Evolutionary conservation across 1,140 invertebrate species (phyloP), one percentile per base, ranked within the genome.

Genomic region (Zaprionus ghesquierei): DNA sequence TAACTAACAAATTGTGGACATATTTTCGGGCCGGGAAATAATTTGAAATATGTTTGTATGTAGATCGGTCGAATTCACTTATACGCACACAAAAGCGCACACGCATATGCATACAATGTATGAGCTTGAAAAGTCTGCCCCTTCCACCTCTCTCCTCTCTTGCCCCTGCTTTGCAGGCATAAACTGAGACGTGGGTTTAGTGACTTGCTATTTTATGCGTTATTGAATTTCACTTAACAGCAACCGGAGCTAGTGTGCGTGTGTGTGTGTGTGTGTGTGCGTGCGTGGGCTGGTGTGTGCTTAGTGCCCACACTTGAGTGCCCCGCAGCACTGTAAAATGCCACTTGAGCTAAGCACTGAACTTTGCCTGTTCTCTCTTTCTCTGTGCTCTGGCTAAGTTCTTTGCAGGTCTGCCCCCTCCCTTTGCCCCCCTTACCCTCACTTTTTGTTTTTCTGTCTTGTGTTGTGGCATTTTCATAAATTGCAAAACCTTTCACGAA

Each of bases 201-300:
- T 69, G 84, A 66, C 74, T 66, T 79, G 63, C 73, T 69, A 79
- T 89, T 82, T 87, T 89, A 89, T 89, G 82, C 84, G 79, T 87
- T 89, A 87, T 87, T 89, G 84, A 87, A 87, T 89, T 89, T 89
- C 69, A 87, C 85, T 87, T 87, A 89, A 84, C 79, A 69, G 62
- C 76, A 89, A 84, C 69, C 70, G 71, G 20, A 56, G 33, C 56
- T 29, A 44, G 25, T 23, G 10, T 29, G 8, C 35, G 50, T n/a
- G 25, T 51, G 31, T 62, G 38, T 58, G 31, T 61, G 56, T 50
- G 49, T 61, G 31, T 22, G 35, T 73, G 23, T 62, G 41, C 64
- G 35, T 31, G 23, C 8, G 56, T 50, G 44, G 50, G 12, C 9
- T 33, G 9, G 33, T 55, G 65, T 54, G n/a, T 66, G 50, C 22